Conservation (phyloP, 2,888 invertebrate genomes). For the Leucania comma region DNA sequence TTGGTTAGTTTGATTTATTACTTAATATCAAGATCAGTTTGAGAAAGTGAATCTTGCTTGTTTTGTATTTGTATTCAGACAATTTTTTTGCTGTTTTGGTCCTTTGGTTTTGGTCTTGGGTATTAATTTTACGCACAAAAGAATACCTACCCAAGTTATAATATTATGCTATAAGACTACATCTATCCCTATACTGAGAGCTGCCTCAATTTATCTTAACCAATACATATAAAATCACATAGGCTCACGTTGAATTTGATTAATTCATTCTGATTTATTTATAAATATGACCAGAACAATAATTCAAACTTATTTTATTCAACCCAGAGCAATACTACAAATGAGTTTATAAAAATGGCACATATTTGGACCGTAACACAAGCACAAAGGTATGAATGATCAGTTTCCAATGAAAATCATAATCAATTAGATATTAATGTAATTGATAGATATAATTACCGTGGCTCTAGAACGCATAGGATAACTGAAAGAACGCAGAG, state of each 20-base stretch:
- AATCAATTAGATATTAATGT: slow-evolving; percentile 23
- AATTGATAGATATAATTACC: neutral
- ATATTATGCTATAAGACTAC: neutral
- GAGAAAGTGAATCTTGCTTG: neutral
- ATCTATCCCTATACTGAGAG: neutral
- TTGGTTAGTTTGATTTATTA: too few species aligned
- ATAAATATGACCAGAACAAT: neutral
- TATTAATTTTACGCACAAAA: neutral
- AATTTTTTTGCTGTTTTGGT: neutral
- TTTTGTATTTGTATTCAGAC: neutral
- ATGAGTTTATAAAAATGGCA: slow-evolving; percentile 43
- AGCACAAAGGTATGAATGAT: neutral
- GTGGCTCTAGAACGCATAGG: too few species aligned
- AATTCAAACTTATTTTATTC: slow-evolving; percentile 4
- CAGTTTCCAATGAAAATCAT: slow-evolving; percentile 2
- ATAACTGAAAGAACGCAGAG: neutral
- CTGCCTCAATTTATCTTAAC: neutral
- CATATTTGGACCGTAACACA: slow-evolving; percentile 8
- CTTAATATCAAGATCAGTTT: slow-evolving; percentile 45
- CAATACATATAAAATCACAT: neutral
- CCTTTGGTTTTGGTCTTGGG: neutral
- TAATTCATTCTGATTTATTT: neutral
- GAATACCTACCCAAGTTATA: neutral
- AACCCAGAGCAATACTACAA: slow-evolving; percentile 22
- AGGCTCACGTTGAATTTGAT: neutral